Evolutionary conservation across 37 sponge, comb jelly and placozoan species (phyloP).

Genomic region (Spongia lamella): DNA sequence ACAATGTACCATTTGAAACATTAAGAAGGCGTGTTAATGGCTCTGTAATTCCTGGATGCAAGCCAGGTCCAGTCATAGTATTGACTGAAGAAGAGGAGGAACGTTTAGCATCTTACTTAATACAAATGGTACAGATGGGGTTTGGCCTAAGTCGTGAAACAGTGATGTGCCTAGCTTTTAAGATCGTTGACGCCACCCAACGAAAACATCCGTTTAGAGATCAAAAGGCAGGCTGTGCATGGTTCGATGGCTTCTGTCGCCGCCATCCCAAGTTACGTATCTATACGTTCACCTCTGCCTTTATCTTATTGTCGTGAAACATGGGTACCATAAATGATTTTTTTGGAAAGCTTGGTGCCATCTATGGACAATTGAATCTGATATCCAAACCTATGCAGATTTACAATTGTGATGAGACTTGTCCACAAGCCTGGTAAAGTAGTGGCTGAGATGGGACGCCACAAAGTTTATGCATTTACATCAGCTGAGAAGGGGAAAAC

Average conservation of each 20-base stretch:
- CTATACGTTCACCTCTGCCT: slow-evolving; percentile 43
- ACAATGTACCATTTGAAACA: slow-evolving; percentile 25
- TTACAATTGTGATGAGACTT: slow-evolving; percentile 46
- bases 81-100: slow-evolving; percentile 19
- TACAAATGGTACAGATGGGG: slow-evolving; percentile 15
- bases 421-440: slow-evolving; percentile 47
- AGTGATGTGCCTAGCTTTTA: slow-evolving; percentile 4
- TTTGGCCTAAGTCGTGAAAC: slow-evolving; percentile 7
- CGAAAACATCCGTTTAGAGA: slow-evolving; percentile 18
- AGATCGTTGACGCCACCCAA: slow-evolving; percentile 4
- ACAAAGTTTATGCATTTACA: slow-evolving; percentile 44
- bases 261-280: slow-evolving; percentile 23
- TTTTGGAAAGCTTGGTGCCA: slow-evolving; percentile 46
- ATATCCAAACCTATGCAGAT: slow-evolving; percentile 45
- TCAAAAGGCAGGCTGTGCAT: slow-evolving; percentile 34
- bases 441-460: slow-evolving; percentile 9
- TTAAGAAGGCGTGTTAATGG: slow-evolving; percentile 24
- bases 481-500: slow-evolving; percentile 51
- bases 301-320: slow-evolving; percentile 43
- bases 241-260: slow-evolving; percentile 43
- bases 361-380: slow-evolving; percentile 34
- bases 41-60: slow-evolving; percentile 5
- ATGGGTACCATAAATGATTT: slow-evolving; percentile 37
- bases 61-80: slow-evolving; percentile 22
- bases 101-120: background rate